Evolutionary conservation across 1,140 invertebrate species (phyloP).

Genomic region (Sycophila sp.): DNA sequence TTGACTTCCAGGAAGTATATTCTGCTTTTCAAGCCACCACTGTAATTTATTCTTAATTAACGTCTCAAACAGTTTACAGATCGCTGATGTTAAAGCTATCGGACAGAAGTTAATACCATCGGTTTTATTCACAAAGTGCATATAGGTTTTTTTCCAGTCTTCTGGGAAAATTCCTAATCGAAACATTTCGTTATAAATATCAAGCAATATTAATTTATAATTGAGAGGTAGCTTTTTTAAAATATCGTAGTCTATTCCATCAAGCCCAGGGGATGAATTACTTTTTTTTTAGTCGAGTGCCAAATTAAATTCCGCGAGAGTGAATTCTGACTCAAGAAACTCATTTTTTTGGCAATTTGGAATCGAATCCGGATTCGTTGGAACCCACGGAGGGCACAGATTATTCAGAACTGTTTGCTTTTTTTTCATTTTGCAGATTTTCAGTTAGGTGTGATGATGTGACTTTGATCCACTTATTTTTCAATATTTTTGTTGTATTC

Average conservation of each 20-base stretch:
- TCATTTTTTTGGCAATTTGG: not conserved
- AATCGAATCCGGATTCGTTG: not conserved
- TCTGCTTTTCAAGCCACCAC: not conserved
- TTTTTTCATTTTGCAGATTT: not conserved
- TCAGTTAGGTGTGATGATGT: not conserved
- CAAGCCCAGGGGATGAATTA: not conserved
- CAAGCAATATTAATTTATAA: constrained; percentile 2
- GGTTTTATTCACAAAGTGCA: constrained; percentile 34
- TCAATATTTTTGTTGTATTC: not conserved
- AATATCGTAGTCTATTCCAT: not conserved
- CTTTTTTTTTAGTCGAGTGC: not conserved
- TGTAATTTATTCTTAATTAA: constrained; percentile 5
- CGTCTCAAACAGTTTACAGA: constrained; percentile 30
- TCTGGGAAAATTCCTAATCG: constrained; percentile 9
- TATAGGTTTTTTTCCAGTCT: constrained; percentile 21
- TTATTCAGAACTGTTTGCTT: not conserved
- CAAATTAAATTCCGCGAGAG: no score
- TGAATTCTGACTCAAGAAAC: not conserved
- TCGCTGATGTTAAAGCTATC: constrained; percentile 35
- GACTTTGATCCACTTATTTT: not conserved
- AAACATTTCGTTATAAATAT: no score
- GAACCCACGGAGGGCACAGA: not conserved
- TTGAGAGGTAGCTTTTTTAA: not conserved
- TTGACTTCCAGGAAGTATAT: not conserved
- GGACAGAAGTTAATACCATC: constrained; percentile 28